phyloP scores from a whole-genome alignment of 2,797 vertebrate genomes.

The Peromyscus attwateri region DNA sequence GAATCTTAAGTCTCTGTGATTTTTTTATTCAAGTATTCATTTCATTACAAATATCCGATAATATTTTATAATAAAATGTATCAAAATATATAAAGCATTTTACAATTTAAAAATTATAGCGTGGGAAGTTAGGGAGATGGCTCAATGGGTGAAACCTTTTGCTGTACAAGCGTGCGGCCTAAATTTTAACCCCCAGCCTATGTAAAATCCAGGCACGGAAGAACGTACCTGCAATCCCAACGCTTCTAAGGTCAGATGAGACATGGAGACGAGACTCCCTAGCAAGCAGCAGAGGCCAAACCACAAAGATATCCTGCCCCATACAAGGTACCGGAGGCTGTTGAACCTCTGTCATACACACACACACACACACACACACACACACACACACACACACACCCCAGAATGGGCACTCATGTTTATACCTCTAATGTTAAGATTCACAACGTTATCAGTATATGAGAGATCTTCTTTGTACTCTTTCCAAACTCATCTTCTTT shows the following conservation, averaged over 20 bases:
- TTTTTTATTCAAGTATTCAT: constrained; percentile 3
- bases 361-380: neutral
- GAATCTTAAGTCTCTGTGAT: neutral
- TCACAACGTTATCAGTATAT: neutral
- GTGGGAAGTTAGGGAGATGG: neutral
- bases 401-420: neutral
- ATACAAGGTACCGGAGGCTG: neutral
- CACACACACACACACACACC: neutral
- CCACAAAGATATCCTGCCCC: neutral
- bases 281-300: neutral
- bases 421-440: neutral
- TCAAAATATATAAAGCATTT: neutral
- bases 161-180: no score
- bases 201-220: neutral
- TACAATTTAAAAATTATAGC: neutral
- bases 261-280: neutral
- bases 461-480: neutral
- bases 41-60: neutral
- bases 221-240: neutral
- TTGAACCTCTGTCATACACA: neutral
- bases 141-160: neutral
- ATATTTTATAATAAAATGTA: neutral
- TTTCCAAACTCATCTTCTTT: neutral
- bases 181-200: neutral
- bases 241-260: neutral